Evolutionary conservation across 2,888 invertebrate species (phyloP), one percentile per base, ranked within the genome.

Genomic region (Epistrophella euchroma): DNA sequence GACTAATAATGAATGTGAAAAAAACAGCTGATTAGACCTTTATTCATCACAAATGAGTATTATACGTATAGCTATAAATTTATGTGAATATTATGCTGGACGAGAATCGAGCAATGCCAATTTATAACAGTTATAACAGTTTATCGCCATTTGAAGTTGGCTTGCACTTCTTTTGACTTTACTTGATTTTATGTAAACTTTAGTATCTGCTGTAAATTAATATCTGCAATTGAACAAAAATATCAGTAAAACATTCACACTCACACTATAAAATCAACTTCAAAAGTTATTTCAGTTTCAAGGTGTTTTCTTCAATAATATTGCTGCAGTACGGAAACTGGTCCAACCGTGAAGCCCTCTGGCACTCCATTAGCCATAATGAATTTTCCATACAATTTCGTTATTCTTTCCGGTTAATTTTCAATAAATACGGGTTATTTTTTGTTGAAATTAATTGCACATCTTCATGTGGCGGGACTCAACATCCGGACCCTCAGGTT

Each of bases 401-500:
- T 45, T 50, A 32, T 68, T 37, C 55, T 71, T 66, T 79, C 64
- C 73, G 43, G 40, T 70, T 62, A 55, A 70, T 78, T 78, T 84
- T 32, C 73, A 70, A 71, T 74, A 64, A 70, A 76, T 35, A 72
- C 71, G 11, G 25, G 66, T 55, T 47, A 13, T 52, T 66, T 47
- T 43, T 17, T 17, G 3, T 52, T 58, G 79, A 75, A 72, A 75
- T 80, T 80, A 84, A 79, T 84, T 84, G 75, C 79, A 75, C 75
- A 80, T 75, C 64, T 75, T 64, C 66, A 66, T 84, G 66, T 75
- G 74, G 75, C 75, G 68, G 74, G 71, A 58, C 56, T 58, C 58
- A 75, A 84, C 79, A 79, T 84, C 79, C 84, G 79, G 74, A 84
- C 79, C 84, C 79, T 71, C 64, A 35, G 45, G 84, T 17, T 47